Evolutionary conservation across 2,888 invertebrate species (phyloP), one percentile per base, ranked within the genome.

Genomic region (Acanthosepion esculentum): DNA sequence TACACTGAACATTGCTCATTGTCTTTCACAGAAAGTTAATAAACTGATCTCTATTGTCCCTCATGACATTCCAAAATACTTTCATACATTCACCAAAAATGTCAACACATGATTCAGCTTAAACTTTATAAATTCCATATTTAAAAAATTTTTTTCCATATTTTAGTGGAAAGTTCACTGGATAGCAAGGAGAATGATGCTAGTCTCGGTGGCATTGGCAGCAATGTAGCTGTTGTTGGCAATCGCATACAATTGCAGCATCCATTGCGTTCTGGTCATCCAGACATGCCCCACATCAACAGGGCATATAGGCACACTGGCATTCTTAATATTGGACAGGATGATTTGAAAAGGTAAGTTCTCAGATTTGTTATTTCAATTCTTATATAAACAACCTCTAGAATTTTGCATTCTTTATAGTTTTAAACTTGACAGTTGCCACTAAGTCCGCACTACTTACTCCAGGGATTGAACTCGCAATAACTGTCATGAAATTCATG

Each of bases 241-340:
- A 99, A 99, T 97, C 98, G 99, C 96, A 98, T 99, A 95, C 98
- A 99, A 96, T 98, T 99, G 93, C 98, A 98, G 95, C 95, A 98
- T 48, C 95, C 95, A 15, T 26, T 92, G 20, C 95, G 95, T 53
- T 95, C 41, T 50, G 94, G 92, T 55, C 94, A 33, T 48, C 95
- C 95, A 33, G 96, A 96, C 29, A 94, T 95, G n/a, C 94, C 94
- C 41, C 96, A 96, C 55, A 95, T 96, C 91, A 95, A 96, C 29
- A 95, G 95, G 41, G 96, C 96, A 33, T 96, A 96, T 94, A 95
- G 95, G 59, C 96, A 96, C 93, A 95, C 95, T 94, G 96, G 96
- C n/a, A 96, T 97, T 48, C 96, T 97, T 41, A 94, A 96, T 48
- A 96, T 97, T 48, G 96, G 96, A 93, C 96, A 96, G 18, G 96